Percentiles rank a stretch among this genome's conserved stretches.
Conservation (phyloP, 2,113 vertebrate genomes). For the Spermophilus dauricus region DNA sequence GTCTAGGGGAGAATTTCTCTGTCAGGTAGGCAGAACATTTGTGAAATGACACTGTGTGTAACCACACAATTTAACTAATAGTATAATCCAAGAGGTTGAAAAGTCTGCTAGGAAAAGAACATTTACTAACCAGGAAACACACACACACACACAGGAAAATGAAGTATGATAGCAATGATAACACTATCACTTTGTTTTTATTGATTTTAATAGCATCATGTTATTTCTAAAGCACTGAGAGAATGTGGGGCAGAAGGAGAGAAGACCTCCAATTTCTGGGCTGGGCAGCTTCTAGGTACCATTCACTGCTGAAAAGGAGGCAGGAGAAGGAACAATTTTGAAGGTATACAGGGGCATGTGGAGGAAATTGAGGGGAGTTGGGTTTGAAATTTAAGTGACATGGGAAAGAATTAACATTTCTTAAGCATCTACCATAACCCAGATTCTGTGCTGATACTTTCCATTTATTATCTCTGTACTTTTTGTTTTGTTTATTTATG, state of each 20-base stretch:
- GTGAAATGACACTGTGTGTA: slow-evolving; percentile 12
- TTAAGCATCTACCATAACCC: not conserved
- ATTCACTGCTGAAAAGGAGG: not conserved
- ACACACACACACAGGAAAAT: not conserved
- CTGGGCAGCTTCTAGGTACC: not conserved
- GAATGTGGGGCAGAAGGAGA: not conserved
- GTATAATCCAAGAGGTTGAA: slow-evolving; percentile 1
- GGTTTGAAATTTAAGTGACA: not conserved
- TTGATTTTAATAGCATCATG: not conserved
- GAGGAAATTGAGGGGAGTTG: not conserved
- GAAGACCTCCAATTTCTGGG: not conserved
- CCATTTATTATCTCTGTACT: not conserved
- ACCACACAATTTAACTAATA: not conserved
- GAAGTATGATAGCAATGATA: not conserved
- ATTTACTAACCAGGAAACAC: not conserved
- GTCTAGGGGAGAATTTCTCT: not conserved
- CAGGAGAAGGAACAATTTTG: not conserved
- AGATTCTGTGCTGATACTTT: not conserved
- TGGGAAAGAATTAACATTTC: not conserved
- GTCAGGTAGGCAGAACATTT: not conserved
- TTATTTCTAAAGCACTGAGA: not conserved
- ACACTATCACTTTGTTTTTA: not conserved
- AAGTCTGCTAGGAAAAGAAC: not conserved
- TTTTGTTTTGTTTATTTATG: not conserved
- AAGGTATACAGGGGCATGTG: not conserved